phyloP scores from a whole-genome alignment of 2,888 invertebrate genomes.

The Eristalis tenax region DNA sequence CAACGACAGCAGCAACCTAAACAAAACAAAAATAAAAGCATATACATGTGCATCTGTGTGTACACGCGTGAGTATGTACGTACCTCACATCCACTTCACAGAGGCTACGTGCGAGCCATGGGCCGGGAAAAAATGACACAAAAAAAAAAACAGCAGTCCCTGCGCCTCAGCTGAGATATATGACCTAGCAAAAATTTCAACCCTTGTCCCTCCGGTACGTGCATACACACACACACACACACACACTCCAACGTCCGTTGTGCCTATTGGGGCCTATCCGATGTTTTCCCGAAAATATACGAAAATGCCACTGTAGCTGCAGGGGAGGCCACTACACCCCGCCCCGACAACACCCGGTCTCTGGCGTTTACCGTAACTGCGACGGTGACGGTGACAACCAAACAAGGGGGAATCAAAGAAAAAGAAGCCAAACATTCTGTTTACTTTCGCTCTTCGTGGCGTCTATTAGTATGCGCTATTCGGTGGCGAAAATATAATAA shows the following conservation, averaged over 20 bases:
- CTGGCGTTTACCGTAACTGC: neutral
- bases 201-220: slow-evolving; percentile 47
- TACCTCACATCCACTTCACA: slow-evolving; percentile 47
- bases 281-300: slow-evolving; percentile 34
- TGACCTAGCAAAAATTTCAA: slow-evolving; percentile 65
- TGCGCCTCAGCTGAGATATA: slow-evolving; percentile 50
- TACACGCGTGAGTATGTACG: neutral
- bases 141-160: slow-evolving; percentile 13
- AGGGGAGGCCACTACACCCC: slow-evolving; percentile 3
- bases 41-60: neutral
- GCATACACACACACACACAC: neutral
- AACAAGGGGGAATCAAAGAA: neutral
- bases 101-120: slow-evolving; percentile 5
- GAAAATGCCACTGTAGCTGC: slow-evolving; percentile 54
- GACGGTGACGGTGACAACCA: neutral
- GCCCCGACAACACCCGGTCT: neutral
- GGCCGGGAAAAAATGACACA: slow-evolving; percentile 23
- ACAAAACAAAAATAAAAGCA: slow-evolving; percentile 19
- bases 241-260: slow-evolving; percentile 22
- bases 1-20: slow-evolving; percentile 22
- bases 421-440: slow-evolving; percentile 39
- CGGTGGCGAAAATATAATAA: slow-evolving; percentile 66
- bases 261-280: slow-evolving; percentile 64
- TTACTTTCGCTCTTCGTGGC: slow-evolving; percentile 56
- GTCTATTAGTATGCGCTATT: slow-evolving; percentile 61